These are phyloP conservation scores for Myotis myotis DNA, from an alignment of 2,797 vertebrate genomes.

Conservation along the genomic window DNA sequence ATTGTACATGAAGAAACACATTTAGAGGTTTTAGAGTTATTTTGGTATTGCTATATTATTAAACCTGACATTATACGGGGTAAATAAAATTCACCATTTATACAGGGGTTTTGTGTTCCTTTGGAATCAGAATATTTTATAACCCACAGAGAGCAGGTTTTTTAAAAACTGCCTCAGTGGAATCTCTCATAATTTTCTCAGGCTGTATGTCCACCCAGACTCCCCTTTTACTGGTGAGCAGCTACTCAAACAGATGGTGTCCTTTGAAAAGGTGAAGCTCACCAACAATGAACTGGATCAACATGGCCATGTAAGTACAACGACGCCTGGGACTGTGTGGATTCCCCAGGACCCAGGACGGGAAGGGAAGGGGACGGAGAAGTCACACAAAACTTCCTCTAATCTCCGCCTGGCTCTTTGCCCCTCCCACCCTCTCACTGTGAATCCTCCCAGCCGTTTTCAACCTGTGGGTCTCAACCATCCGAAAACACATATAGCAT, in stretches of 20 bases:
- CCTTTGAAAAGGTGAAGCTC: constrained; percentile 99
- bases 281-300: constrained; percentile 99
- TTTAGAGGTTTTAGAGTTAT: constrained; percentile 25
- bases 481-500: no score
- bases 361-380: not conserved
- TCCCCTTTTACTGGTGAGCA: constrained; percentile 98
- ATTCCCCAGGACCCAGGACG: not conserved
- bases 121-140: constrained; percentile 7
- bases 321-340: fast-evolving
- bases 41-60: not conserved
- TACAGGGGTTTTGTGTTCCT: not conserved
- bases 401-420: no score
- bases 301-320: constrained; percentile 94
- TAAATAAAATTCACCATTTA: not conserved
- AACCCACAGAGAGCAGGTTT: not conserved
- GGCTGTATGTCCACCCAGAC: constrained; percentile 97
- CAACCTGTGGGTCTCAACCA: no score
- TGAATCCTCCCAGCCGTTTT: not conserved
- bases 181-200: constrained; percentile 74
- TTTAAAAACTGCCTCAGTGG: not conserved
- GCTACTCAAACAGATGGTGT: constrained; percentile 98
- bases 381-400: not conserved
- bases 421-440: not conserved
- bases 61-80: not conserved
- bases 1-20: not conserved